phyloP scores from a whole-genome alignment of 2,113 vertebrate species.

The Saiga tatarica region DNA sequence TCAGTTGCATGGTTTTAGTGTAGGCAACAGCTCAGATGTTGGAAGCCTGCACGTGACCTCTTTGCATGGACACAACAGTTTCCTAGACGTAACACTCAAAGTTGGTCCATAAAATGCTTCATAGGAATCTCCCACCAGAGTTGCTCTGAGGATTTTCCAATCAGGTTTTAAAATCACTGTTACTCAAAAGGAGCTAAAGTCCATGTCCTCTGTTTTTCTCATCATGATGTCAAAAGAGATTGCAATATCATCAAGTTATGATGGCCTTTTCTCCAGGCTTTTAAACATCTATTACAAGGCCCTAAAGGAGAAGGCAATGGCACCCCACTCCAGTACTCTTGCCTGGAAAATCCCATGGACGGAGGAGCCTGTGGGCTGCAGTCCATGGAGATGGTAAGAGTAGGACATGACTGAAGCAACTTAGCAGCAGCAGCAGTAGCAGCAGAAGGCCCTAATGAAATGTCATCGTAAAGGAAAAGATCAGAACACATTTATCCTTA shows the following conservation, averaged over 20 bases:
- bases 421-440: background rate
- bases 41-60: constrained; percentile 52
- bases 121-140: constrained; percentile 62
- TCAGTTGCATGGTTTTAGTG: background rate
- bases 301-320: background rate
- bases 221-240: constrained; percentile 47
- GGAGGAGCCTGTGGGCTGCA: background rate
- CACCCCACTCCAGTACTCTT: background rate
- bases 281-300: background rate
- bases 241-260: background rate
- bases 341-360: background rate
- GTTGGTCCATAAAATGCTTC: constrained; percentile 52
- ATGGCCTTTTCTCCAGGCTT: background rate
- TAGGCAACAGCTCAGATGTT: background rate
- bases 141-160: constrained; percentile 70
- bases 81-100: constrained; percentile 54
- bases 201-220: constrained; percentile 34
- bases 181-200: constrained; percentile 25
- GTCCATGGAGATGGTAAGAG: too few relatives aligned
- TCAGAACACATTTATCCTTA: fast-evolving
- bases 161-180: constrained; percentile 40
- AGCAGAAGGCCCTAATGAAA: background rate
- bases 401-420: fast-evolving
- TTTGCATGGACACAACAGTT: constrained; percentile 56
- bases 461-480: background rate